Evolutionary conservation across 2,113 vertebrate genomes (phyloP).

Genomic region (Apeltes quadracus): DNA sequence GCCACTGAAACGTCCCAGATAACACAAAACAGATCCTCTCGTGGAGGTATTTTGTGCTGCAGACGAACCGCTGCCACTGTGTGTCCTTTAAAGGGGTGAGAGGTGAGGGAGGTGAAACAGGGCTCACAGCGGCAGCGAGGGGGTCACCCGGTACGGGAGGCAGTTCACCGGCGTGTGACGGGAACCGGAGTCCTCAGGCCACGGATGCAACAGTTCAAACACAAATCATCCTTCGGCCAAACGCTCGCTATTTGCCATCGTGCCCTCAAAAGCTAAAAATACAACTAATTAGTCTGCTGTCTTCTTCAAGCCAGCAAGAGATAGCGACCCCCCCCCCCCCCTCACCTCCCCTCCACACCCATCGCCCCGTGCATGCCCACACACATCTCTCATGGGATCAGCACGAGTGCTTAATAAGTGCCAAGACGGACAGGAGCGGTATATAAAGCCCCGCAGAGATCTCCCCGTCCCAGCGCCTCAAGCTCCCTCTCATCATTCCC

Average conservation of each 20-base stretch:
- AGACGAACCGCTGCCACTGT: constrained; percentile 19
- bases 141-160: constrained; percentile 54
- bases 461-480: constrained; percentile 25
- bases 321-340: constrained; percentile 34
- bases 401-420: constrained; percentile 68
- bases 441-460: constrained; percentile 71
- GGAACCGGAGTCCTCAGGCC: constrained; percentile 34
- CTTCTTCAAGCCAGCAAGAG: constrained; percentile 50
- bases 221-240: constrained; percentile 32
- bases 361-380: constrained; percentile 63
- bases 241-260: constrained; percentile 75
- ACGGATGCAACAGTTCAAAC: constrained; percentile 53
- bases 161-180: constrained; percentile 72
- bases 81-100: constrained; percentile 31
- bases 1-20: constrained; percentile 34
- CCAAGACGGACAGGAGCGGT: constrained; percentile 49
- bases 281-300: constrained; percentile 73
- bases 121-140: constrained; percentile 46
- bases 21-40: constrained; percentile 20
- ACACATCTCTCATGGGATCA: constrained; percentile 65
- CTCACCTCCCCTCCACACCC: constrained; percentile 43
- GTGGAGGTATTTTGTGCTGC: constrained; percentile 40
- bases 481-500: constrained; percentile 34
- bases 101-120: constrained; percentile 8
- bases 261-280: constrained; percentile 78